Percentiles rank a stretch among this genome's conserved stretches.
Evolutionary conservation across 1,140 invertebrate genomes (phyloP).

Genomic region (Drusus annulatus): DNA sequence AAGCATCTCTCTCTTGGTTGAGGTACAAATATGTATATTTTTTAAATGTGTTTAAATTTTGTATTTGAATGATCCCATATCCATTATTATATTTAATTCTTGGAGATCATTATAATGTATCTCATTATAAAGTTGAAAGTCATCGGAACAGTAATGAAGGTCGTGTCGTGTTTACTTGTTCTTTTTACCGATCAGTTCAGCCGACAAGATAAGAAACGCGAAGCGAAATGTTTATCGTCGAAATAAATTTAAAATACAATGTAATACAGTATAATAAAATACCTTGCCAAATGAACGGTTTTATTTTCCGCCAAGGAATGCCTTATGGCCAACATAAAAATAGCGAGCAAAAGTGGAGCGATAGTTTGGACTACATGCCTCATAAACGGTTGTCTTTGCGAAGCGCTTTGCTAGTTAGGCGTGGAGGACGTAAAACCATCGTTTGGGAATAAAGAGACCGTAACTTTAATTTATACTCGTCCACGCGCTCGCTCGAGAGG

Average conservation of each 20-base stretch:
- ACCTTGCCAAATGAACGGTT: slow-evolving; percentile 30
- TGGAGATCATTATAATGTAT: no score
- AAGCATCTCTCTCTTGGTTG: no score
- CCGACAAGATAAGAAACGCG: not conserved
- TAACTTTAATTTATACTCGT: slow-evolving; percentile 43
- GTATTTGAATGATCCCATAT: no score
- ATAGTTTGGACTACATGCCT: slow-evolving; percentile 17
- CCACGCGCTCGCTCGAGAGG: slow-evolving; percentile 11
- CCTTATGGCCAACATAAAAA: slow-evolving; percentile 29
- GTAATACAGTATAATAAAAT: no score
- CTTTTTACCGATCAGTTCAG: no score
- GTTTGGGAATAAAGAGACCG: slow-evolving; percentile 39
- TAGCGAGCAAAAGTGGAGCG: not conserved
- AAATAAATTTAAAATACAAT: slow-evolving; percentile 23
- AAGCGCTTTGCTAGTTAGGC: slow-evolving; percentile 40
- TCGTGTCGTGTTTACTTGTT: no score
- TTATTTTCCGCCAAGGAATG: slow-evolving; percentile 30
- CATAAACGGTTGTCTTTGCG: slow-evolving; percentile 31
- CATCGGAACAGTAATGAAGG: no score
- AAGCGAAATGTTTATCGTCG: not conserved
- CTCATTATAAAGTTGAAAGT: no score
- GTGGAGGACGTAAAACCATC: slow-evolving; percentile 33
- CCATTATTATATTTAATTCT: no score
- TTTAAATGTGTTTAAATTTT: no score
- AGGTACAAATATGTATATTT: no score